Percentiles rank a stretch among this genome's conserved stretches.
phyloP scores from a whole-genome alignment of 2,113 vertebrate species.

The Osmerus eperlanus region DNA sequence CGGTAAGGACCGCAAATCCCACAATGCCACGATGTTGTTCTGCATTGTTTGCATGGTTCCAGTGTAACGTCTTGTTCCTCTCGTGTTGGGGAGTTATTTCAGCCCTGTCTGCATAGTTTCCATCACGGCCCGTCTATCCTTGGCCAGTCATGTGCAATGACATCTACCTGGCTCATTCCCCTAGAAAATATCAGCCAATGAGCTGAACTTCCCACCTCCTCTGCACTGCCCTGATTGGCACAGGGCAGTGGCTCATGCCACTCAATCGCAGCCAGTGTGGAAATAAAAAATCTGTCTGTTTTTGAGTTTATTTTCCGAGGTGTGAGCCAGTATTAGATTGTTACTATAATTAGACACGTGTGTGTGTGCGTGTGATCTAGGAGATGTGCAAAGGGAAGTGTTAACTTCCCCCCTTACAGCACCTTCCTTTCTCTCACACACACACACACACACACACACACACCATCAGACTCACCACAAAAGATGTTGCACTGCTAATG shows the following conservation, averaged over 20 bases:
- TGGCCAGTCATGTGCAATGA: constrained; percentile 70
- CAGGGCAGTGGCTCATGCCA: too few relatives aligned
- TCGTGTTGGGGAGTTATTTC: background rate
- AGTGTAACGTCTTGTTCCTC: background rate
- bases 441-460: constrained; percentile 25
- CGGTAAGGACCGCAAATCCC: constrained; percentile 60
- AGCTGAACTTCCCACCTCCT: too few relatives aligned
- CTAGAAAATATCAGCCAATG: too few relatives aligned
- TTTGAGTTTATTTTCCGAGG: too few relatives aligned
- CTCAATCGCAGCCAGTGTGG: too few relatives aligned
- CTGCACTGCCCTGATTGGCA: too few relatives aligned
- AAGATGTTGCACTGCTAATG: background rate
- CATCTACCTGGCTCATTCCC: background rate
- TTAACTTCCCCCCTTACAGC: too few relatives aligned
- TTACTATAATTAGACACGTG: too few relatives aligned
- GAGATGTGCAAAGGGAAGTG: too few relatives aligned
- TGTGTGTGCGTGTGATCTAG: background rate
- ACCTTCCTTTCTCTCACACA: constrained; percentile 23
- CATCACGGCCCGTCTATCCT: constrained; percentile 61
- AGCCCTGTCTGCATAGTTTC: constrained; percentile 52
- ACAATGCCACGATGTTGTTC: background rate
- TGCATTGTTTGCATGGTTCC: too few relatives aligned
- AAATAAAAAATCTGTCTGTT: too few relatives aligned
- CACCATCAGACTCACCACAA: constrained; percentile 49
- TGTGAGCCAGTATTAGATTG: too few relatives aligned